A percentile compares a stretch with the other conserved stretches of the same genome.
phyloP scores from a whole-genome alignment of 2,888 invertebrate genomes.

The Monopis laevigella region DNA sequence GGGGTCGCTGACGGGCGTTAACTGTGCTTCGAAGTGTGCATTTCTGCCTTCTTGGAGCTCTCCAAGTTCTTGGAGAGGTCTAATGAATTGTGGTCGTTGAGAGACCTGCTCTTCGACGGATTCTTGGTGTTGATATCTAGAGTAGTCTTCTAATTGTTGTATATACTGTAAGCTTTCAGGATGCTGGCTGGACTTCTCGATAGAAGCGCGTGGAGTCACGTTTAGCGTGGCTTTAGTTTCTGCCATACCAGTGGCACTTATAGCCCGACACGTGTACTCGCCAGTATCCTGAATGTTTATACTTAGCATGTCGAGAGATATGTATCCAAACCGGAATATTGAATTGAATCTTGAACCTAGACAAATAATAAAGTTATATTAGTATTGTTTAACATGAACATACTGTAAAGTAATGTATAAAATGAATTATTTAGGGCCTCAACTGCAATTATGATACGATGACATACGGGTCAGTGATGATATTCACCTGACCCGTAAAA shows the following conservation, averaged over 20 bases:
- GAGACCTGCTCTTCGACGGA: conserved; percentile 82
- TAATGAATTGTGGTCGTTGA: conserved; percentile 88
- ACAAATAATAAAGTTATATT: conserved; percentile 20
- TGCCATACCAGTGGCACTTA: conserved; percentile 86
- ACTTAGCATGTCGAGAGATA: conserved; percentile 91
- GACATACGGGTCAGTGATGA: too few relatives aligned
- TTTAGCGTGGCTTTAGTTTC: conserved; percentile 85
- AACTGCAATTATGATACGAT: too few relatives aligned
- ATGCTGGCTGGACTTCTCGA: conserved; percentile 89
- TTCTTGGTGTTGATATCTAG: conserved; percentile 85
- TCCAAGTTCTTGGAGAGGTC: conserved; percentile 85
- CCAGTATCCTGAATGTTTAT: conserved; percentile 87
- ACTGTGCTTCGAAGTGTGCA: conserved; percentile 92
- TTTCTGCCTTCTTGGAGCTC: conserved; percentile 90
- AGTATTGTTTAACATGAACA: not conserved
- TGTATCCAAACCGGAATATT: conserved; percentile 97
- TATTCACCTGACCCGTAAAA: too few relatives aligned
- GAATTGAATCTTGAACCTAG: conserved; percentile 94
- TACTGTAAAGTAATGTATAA: too few relatives aligned
- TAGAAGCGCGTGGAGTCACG: conserved; percentile 82
- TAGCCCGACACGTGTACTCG: conserved; percentile 89
- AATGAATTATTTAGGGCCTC: too few relatives aligned
- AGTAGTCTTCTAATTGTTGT: conserved; percentile 90
- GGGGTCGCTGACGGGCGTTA: conserved; percentile 91
- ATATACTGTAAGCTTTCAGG: conserved; percentile 92